These are phyloP conservation scores for Siniperca scherzeri DNA, from an alignment of 2,797 vertebrate genomes.

Conservation along the genomic window DNA sequence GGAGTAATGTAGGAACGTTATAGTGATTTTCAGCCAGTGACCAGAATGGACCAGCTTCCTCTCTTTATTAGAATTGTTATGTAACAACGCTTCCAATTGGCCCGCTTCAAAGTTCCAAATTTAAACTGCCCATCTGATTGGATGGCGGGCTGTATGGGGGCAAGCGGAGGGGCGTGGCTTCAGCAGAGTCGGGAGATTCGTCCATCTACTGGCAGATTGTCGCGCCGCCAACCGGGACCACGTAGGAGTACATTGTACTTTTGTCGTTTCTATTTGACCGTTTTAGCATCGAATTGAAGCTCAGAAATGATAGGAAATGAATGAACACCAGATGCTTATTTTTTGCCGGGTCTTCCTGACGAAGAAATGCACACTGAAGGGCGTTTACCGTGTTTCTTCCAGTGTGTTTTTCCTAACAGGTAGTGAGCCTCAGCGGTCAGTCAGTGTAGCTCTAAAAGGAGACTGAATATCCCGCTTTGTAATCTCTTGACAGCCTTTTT, in stretches of 20 bases:
- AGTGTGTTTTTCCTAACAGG: slow-evolving; percentile 77
- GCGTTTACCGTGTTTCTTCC: slow-evolving; percentile 71
- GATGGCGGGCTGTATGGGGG: slow-evolving; percentile 38
- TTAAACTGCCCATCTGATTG: slow-evolving; percentile 78
- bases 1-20: neutral
- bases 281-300: slow-evolving; percentile 25
- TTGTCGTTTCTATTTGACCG: slow-evolving; percentile 37
- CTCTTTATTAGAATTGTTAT: slow-evolving; percentile 67
- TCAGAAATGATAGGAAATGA: slow-evolving; percentile 62
- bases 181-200: slow-evolving; percentile 52
- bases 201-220: slow-evolving; percentile 68
- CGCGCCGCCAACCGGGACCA: slow-evolving; percentile 80
- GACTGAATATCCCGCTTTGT: slow-evolving; percentile 71
- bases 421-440: slow-evolving; percentile 69
- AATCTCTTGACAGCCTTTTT: slow-evolving; percentile 63
- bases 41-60: slow-evolving; percentile 59
- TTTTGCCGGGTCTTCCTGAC: slow-evolving; percentile 11
- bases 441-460: slow-evolving; percentile 44
- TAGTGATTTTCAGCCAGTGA: slow-evolving; percentile 40
- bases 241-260: slow-evolving; percentile 67
- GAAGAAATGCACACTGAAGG: slow-evolving; percentile 66
- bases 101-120: slow-evolving; percentile 77
- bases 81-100: slow-evolving; percentile 81
- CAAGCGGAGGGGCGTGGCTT: slow-evolving; percentile 65
- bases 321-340: slow-evolving; percentile 44